phyloP scores from a whole-genome alignment of 2,797 vertebrate species.

The Crypturellus tataupa region DNA sequence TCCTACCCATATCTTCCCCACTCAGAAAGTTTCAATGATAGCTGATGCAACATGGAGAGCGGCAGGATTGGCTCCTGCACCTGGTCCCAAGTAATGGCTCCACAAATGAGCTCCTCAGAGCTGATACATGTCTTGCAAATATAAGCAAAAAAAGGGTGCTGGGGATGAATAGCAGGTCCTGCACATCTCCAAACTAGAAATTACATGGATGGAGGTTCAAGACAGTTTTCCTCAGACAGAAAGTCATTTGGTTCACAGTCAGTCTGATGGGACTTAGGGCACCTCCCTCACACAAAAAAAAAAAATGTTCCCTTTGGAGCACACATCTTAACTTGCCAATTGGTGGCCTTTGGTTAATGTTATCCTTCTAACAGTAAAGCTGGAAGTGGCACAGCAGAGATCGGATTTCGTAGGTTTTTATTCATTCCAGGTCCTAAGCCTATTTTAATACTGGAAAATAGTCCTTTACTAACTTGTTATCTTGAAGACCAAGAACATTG shows the following conservation, averaged over 20 bases:
- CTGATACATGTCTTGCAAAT: not conserved
- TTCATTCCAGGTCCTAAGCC: not conserved
- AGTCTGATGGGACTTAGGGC: not conserved
- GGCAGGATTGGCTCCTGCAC: not conserved
- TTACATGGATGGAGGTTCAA: not conserved
- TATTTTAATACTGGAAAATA: not conserved
- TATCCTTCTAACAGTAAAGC: not conserved
- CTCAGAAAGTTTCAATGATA: not conserved
- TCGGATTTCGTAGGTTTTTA: not conserved
- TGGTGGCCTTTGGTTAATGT: no score
- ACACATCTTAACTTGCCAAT: not conserved
- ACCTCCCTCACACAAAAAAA: not conserved
- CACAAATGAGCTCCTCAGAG: no score
- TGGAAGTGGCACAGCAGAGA: not conserved
- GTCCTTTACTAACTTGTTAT: not conserved
- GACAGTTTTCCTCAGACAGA: not conserved
- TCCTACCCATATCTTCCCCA: not conserved
- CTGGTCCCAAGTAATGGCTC: not conserved
- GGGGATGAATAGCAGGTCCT: rapidly evolving
- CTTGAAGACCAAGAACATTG: not conserved
- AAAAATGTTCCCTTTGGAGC: not conserved
- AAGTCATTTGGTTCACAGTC: not conserved
- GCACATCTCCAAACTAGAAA: not conserved
- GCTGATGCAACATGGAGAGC: not conserved
- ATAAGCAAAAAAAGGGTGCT: not conserved